Evolutionary conservation across 1,140 invertebrate species (phyloP).

Genomic region (Spodoptera frugiperda): DNA sequence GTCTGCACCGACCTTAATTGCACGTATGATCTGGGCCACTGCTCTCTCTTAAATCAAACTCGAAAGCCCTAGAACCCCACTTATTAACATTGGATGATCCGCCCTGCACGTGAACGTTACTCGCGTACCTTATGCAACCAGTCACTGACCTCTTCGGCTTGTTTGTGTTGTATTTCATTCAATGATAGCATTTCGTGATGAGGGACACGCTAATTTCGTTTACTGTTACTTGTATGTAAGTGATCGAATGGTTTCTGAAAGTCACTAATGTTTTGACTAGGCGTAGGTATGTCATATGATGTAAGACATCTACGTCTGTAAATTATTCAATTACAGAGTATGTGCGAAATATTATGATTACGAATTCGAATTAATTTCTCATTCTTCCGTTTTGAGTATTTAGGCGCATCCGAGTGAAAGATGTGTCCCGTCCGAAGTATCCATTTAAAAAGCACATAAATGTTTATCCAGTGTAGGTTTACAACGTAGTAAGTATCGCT

Average conservation of each 20-base stretch:
- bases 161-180: constrained; percentile 62
- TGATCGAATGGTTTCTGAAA: constrained; percentile 67
- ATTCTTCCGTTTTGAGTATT: constrained; percentile 35
- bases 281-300: constrained; percentile 53
- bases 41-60: constrained; percentile 85
- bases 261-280: constrained; percentile 49
- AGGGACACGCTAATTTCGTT: constrained; percentile 53
- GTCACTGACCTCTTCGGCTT: constrained; percentile 74
- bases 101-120: constrained; percentile 67
- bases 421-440: not conserved
- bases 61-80: constrained; percentile 80
- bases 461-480: constrained; percentile 69
- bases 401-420: constrained; percentile 45
- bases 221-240: constrained; percentile 52
- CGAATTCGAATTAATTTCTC: not conserved
- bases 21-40: constrained; percentile 74
- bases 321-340: constrained; percentile 44
- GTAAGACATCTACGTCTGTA: constrained; percentile 44
- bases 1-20: constrained; percentile 82
- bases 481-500: constrained; percentile 52
- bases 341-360: not conserved
- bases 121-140: constrained; percentile 75
- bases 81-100: constrained; percentile 71
- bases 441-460: constrained; percentile 69
- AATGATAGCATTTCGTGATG: constrained; percentile 62